Conservation (phyloP, 2,113 vertebrate genomes). For the Gymnorhina tibicen region DNA sequence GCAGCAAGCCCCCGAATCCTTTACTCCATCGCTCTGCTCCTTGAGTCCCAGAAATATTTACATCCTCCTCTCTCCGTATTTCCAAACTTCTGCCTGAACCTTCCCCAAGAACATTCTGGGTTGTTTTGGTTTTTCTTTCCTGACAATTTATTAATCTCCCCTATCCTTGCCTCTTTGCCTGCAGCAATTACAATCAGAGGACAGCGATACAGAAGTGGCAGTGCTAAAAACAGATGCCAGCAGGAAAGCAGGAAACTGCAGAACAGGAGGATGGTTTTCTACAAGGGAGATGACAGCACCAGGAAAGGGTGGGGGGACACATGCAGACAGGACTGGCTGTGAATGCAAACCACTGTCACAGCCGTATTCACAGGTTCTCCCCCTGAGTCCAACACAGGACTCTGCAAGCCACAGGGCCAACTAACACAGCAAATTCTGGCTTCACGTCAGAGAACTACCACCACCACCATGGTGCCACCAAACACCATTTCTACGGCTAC, state of each 20-base stretch:
- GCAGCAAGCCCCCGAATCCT: neutral
- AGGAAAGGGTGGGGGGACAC: neutral
- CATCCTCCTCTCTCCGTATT: neutral
- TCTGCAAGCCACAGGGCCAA: neutral
- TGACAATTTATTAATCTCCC: slow-evolving; percentile 17
- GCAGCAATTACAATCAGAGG: slow-evolving; percentile 45
- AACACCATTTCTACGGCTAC: neutral
- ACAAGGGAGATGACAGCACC: neutral
- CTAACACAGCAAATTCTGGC: neutral
- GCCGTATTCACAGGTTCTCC: neutral
- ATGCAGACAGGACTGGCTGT: neutral
- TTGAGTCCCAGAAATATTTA: neutral
- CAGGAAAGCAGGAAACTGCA: slow-evolving; percentile 40
- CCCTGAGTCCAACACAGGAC: neutral
- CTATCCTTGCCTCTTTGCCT: neutral
- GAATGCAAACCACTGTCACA: neutral
- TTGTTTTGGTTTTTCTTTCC: neutral
- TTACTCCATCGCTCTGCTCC: neutral
- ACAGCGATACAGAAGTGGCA: neutral
- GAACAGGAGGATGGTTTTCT: neutral
- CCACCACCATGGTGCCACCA: neutral
- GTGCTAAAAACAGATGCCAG: slow-evolving; percentile 52
- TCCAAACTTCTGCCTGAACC: slow-evolving; percentile 8
- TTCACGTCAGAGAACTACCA: neutral
- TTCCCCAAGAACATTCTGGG: neutral